phyloP scores from a whole-genome alignment of 1,140 invertebrate species.

The Oscheius sp. region DNA sequence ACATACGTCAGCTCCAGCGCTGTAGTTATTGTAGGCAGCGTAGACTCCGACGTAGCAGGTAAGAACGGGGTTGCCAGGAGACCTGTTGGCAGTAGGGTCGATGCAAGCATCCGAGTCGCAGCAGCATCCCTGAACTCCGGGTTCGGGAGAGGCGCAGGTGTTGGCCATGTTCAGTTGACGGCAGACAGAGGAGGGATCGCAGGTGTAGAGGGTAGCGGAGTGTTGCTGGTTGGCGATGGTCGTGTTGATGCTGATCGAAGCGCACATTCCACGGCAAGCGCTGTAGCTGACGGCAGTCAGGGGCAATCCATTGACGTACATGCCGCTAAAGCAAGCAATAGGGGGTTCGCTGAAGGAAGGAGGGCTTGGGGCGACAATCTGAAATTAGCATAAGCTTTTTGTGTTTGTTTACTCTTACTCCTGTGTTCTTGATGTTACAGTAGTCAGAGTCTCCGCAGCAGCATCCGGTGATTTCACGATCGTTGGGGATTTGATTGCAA shows the following conservation, averaged over 20 bases:
- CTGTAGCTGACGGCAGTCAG: not conserved
- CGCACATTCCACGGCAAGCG: constrained; percentile 32
- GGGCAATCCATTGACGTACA: not conserved
- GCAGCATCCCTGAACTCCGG: constrained; percentile 29
- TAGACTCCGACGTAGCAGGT: constrained; percentile 34
- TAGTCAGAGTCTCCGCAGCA: not conserved
- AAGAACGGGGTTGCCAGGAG: not conserved
- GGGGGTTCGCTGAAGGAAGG: constrained; percentile 18
- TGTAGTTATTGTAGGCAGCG: not conserved
- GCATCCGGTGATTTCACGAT: not conserved
- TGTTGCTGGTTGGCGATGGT: not conserved
- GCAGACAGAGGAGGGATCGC: constrained; percentile 35
- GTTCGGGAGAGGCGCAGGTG: constrained; percentile 9
- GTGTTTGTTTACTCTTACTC: too few species aligned
- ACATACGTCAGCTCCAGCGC: constrained; percentile 8
- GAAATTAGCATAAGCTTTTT: too few species aligned
- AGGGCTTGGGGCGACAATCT: not conserved
- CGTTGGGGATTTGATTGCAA: not conserved
- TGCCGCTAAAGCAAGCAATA: constrained; percentile 26
- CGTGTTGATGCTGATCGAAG: constrained; percentile 18
- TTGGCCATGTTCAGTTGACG: constrained; percentile 1
- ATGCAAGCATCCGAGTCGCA: constrained; percentile 35
- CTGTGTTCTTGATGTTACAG: constrained; percentile 26
- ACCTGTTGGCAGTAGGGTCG: constrained; percentile 18
- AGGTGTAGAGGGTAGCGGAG: constrained; percentile 30